Percentiles rank a stretch among this genome's conserved stretches.
Conservation (phyloP, 2,113 vertebrate species). For the Ginglymostoma cirratum region DNA sequence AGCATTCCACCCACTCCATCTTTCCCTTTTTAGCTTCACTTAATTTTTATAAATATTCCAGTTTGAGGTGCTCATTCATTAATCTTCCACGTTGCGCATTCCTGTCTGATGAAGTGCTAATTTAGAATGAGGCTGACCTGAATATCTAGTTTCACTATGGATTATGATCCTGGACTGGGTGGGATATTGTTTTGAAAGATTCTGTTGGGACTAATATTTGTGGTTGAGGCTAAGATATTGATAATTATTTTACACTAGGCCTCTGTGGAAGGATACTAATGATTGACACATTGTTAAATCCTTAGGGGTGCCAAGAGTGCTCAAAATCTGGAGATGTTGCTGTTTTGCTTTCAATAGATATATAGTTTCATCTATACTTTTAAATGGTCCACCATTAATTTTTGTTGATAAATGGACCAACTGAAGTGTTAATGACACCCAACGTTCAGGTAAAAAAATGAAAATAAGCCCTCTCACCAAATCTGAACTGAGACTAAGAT, state of each 20-base stretch:
- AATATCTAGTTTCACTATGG: neutral
- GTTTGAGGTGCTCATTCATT: neutral
- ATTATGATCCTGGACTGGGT: constrained; percentile 6
- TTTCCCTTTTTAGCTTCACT: neutral
- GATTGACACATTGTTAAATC: neutral
- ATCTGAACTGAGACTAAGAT: neutral
- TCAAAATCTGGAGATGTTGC: neutral
- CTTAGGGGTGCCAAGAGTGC: neutral
- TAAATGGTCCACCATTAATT: neutral
- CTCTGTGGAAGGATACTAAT: constrained; percentile 6
- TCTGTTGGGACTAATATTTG: neutral
- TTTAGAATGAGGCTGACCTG: neutral
- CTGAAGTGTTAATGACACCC: neutral
- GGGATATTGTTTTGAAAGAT: neutral
- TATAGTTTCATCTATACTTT: neutral
- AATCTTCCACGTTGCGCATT: constrained; percentile 3
- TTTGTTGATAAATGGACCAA: neutral
- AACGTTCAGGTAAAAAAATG: neutral
- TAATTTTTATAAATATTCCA: neutral
- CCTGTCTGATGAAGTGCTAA: constrained; percentile 16
- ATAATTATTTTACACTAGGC: neutral
- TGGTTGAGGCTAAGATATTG: neutral
- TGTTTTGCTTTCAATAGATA: neutral
- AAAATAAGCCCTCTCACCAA: neutral
- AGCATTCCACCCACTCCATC: neutral